Evolutionary conservation across 1,140 invertebrate species (phyloP), one percentile per base, ranked within the genome.

Genomic region (Cyclargus thomasi): DNA sequence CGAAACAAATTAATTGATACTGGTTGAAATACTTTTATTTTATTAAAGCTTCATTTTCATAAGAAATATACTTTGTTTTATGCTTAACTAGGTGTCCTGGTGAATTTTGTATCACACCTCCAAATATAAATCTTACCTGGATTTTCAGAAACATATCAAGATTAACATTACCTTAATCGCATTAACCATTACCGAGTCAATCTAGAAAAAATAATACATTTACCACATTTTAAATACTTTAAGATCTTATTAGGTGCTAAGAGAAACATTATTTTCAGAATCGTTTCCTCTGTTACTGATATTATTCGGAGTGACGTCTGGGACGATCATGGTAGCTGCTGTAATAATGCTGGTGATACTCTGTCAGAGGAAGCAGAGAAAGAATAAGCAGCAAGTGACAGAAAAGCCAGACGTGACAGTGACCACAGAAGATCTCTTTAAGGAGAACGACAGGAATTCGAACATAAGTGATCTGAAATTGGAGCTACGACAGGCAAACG

Each of bases 391-490:
- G 10, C 83, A 83, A 72, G 83, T 85, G 21, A 80, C 82, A 39
- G 86, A 91, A 72, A 91, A 90, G 67, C 89, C 89, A 23, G 90
- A 91, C 29, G 90, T 91, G 0, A 91, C 90, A 53, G 86, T 88
- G 0, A 87, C 94, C 18, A 94, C 94, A 47, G 95, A 95, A 76
- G 96, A 96, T 86, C 93, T 95, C 80, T 96, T 94, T 77, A 96
- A 96, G 75, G 96, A 97, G 77, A 96, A 95, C 62, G 96, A 97
- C 78, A 92, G 95, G 70, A 97, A 95, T 78, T 97, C 97, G 63
- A 97, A 97, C 82, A 95, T 97, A 75, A 97, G 96, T 70, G 97
- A 97, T 88, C 90, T 97, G 79, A 98, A 98, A 90, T 92, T 96
- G 62, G 97, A 98, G 86, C 92, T 97, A 66, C 91, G 96, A 71